Base-by-base conservation (phyloP, 2,888 invertebrate genomes). In the Eumacrocentrus americanus region DNA sequence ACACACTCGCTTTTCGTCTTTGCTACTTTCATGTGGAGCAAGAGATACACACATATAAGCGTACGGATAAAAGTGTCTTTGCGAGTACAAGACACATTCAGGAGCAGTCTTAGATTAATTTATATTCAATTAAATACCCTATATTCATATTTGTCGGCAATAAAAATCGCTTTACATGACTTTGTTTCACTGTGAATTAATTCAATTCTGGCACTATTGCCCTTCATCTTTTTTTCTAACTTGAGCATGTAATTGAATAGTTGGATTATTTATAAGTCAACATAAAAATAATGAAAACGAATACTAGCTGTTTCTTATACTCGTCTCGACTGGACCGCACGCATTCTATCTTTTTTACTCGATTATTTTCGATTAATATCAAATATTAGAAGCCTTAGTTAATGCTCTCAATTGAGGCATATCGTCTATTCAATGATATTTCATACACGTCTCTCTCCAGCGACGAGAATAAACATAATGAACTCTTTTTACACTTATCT, bases 61-160 rank as follows among this genome's bases (percentile, higher is more conserved):
- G 40, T 60, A 54, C 62, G 65, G 60, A 65, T 61, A 58, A 16
- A 52, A 59, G 48, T 53, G 46, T 58, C 52, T 37, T 42, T 40
- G 23, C 50, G 42, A 18, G 51, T 55, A 54, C 55, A 58, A 60
- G 60, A 50, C 61, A 63, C 66, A 46, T 51, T 64, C 60, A 63
- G 42, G 67, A 64, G 64, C 66, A 67, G 67, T 67, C 67, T 67
- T 67, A 64, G 58, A 67, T 57, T 62, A 61, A 67, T 64, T 51
- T 20, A 37, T 20, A 50, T 42, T 48, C n/a, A 58, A 48, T 50
- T 47, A 47, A 23, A 22, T 44, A 44, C 12, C 37, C 29, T 20
- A 52, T n/a, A 22, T 20, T 23, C 12, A 12, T 18, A 16, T 44
- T 44, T 20, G 5, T 29, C 9, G 5, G 29, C 29, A 6, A 29